phyloP scores from a whole-genome alignment of 2,797 vertebrate genomes.

The Heterohyrax brucei region DNA sequence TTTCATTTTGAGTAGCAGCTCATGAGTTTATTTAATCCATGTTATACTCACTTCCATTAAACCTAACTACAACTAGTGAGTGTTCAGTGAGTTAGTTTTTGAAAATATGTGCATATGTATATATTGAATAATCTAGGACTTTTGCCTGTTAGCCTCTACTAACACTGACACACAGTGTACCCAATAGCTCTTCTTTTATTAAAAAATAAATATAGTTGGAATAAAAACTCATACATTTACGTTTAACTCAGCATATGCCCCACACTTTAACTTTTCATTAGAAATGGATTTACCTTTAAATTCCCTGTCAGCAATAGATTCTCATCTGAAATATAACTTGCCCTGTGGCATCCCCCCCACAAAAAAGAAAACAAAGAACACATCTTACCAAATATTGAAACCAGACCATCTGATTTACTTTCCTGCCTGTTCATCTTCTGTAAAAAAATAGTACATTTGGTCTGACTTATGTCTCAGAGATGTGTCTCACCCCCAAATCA shows the following conservation, averaged over 20 bases:
- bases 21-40: background rate
- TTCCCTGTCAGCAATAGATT: slow-evolving; percentile 25
- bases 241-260: slow-evolving; percentile 45
- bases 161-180: background rate
- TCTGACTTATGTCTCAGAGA: slow-evolving; percentile 83
- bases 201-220: background rate
- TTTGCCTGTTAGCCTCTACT: background rate
- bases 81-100: background rate
- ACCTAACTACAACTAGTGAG: background rate
- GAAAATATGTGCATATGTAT: too few relatives aligned
- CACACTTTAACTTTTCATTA: slow-evolving; percentile 60
- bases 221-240: slow-evolving; percentile 41
- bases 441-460: slow-evolving; percentile 78
- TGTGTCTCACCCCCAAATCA: slow-evolving; percentile 64
- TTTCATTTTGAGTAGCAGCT: slow-evolving; percentile 7
- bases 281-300: slow-evolving; percentile 73
- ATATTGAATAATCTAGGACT: background rate
- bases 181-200: background rate
- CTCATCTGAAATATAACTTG: slow-evolving; percentile 69
- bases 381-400: slow-evolving; percentile 76
- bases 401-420: slow-evolving; percentile 76
- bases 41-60: background rate
- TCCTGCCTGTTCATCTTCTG: slow-evolving; percentile 65
- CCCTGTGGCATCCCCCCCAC: background rate
- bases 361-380: slow-evolving; percentile 42